A percentile compares a stretch with the other conserved stretches of the same genome.
Conservation (phyloP, 2,113 vertebrate genomes). For the Ia io region DNA sequence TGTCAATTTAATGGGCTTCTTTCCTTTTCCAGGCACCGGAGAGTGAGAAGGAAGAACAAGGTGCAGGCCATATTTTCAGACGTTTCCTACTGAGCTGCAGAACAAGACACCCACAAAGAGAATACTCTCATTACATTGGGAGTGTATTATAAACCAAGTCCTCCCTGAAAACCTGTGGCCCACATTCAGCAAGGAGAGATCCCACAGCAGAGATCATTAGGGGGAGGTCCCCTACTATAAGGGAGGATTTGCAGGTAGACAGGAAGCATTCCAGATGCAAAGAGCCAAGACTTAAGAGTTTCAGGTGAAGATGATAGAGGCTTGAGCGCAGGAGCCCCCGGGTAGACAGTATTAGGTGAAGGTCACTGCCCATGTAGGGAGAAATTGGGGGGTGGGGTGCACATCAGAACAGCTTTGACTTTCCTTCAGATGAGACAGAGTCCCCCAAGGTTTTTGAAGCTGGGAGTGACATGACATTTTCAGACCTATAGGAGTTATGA, state of each 20-base stretch:
- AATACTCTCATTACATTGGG: neutral
- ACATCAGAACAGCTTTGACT: neutral
- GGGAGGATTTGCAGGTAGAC: neutral
- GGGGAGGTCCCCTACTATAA: neutral
- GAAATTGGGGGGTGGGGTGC: neutral
- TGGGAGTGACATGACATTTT: neutral
- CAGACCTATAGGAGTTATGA: neutral
- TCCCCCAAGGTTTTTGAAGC: neutral
- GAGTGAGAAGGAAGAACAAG: neutral
- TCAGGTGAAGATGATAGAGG: neutral
- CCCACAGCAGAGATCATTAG: neutral
- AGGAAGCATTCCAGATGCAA: neutral
- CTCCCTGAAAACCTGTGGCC: neutral
- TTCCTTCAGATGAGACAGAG: neutral
- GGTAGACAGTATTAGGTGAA: neutral
- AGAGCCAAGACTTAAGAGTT: neutral
- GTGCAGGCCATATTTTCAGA: neutral
- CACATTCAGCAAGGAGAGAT: neutral
- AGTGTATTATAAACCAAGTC: neutral
- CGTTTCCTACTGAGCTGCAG: neutral
- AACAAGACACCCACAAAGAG: neutral
- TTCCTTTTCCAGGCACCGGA: neutral
- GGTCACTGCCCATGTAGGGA: neutral
- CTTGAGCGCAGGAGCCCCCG: neutral
- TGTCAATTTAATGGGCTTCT: neutral